Evolutionary conservation across 2,888 invertebrate genomes (phyloP).

Genomic region (Horisme vitalbata): DNA sequence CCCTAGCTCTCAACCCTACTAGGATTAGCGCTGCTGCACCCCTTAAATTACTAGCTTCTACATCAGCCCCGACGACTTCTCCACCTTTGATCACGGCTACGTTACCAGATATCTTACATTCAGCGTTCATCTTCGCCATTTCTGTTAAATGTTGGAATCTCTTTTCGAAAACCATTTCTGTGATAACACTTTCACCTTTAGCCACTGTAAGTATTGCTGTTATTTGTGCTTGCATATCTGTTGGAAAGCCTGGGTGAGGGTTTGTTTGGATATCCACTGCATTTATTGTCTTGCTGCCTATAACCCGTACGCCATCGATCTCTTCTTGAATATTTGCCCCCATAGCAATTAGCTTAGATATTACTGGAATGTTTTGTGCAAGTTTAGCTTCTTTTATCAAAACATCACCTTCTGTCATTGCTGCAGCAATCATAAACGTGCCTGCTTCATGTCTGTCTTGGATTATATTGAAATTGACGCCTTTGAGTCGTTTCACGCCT

Average conservation of each 20-base stretch:
- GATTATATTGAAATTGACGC: slow-evolving; percentile 11
- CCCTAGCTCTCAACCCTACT: slow-evolving; percentile 16
- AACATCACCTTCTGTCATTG: slow-evolving; percentile 25
- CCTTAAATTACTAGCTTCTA: slow-evolving; percentile 16
- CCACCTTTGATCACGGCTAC: slow-evolving; percentile 12
- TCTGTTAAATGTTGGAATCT: slow-evolving; percentile 24
- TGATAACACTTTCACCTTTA: slow-evolving; percentile 11
- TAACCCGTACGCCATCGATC: slow-evolving; percentile 15
- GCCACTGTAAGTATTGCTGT: slow-evolving; percentile 13
- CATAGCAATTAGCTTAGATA: slow-evolving; percentile 16
- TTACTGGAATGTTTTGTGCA: slow-evolving; percentile 7
- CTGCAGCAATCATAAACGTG: slow-evolving; percentile 32
- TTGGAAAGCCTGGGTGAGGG: slow-evolving; percentile 25
- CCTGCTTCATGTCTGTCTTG: slow-evolving; percentile 30
- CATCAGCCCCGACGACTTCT: slow-evolving; percentile 4
- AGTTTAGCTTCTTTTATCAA: slow-evolving; percentile 13
- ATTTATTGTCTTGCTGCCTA: slow-evolving; percentile 15
- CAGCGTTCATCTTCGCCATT: slow-evolving; percentile 15
- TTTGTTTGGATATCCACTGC: slow-evolving; percentile 9
- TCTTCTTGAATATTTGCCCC: slow-evolving; percentile 20
- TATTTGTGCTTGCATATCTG: slow-evolving; percentile 24
- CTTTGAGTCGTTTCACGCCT: slow-evolving; percentile 17
- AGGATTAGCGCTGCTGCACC: slow-evolving; percentile 23
- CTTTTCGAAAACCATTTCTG: slow-evolving; percentile 23
- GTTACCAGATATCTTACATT: slow-evolving; percentile 5